Base-by-base conservation (phyloP, 2,113 vertebrate genomes). In the Erythrocercus mccallii region DNA sequence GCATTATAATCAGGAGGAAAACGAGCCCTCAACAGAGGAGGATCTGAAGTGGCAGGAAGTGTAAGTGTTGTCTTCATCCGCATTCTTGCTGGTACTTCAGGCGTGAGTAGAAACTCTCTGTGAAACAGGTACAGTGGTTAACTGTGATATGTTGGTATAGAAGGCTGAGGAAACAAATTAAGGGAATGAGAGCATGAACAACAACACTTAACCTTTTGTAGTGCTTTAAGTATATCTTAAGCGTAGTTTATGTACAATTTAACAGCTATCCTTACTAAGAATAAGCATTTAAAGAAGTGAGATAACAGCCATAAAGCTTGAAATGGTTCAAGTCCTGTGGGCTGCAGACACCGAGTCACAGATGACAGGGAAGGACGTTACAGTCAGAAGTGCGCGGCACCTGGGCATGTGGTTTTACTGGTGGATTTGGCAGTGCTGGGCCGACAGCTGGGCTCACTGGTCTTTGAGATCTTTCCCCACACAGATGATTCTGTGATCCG, bases 401-500 rank as follows among this genome's bases (percentile, higher is more conserved):
- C 24, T 31, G 13, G 35, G 38, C 51, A 45, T 37, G 5, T 24
- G 47, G 47, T 28, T 53, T 28, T 11, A 23, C 19, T 7, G 22
- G 38, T 33, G 47, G 33, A 4, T 58, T 45, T 38, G 33, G 45
- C 33, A 53, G 14, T 37, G 45, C 53, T 51, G 31, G 44, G 16
- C 37, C 16, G 25, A 15, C 17, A 50, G 71, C 37, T 31, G 60
- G 31, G 61, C 62, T n/a, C 22, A 13, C 5, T 27, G 37, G 5
- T 10, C 27, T 60, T 2, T 9, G 38, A 33, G 33, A 15, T 33
- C 5, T 15, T 28, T 69, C 9, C 62, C 33, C 33, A 3, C 33
- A 5, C 0, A 5, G 23, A 4, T 8, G 10, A 33, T 51, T 16
- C 45, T 10, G 33, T 15, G 9, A 53, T 7, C 12, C 53, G 5